Evolutionary conservation across 2,113 vertebrate species (phyloP), one percentile per base, ranked within the genome.

Genomic region (Petrocephalus microphthalmus): DNA sequence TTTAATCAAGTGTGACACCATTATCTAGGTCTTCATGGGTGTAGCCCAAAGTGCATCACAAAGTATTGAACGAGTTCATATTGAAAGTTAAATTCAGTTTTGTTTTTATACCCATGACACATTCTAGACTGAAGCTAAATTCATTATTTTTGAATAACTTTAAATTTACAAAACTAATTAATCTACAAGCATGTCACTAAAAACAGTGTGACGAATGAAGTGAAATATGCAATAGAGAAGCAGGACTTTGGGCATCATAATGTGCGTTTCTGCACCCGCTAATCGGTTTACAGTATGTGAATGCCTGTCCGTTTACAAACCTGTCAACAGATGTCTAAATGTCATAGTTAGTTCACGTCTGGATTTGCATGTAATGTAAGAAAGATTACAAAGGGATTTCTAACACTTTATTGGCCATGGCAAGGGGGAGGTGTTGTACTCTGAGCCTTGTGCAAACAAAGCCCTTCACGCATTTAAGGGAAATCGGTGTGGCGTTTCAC

Each of bases 1-100:
- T 85, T 85, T 85, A 85, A 85, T 84, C 82, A 84, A 52, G 82
- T 51, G 11, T 84, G 47, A 84, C 82, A 19, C 19, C 52, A 53
- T 37, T 54, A 56, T 54, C 84, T 17, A 42, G 84, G 84, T 49
- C 51, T 54, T 33, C 29, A 37, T 33, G 25, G 49, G 25, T 33
- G n/a, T 33, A 37, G 84, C 22, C 19, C 51, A 19, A 49, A 85
- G 84, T 54, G 82, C n/a, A 53, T 6, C 52, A 56, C 52, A 54
- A 54, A 33, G 52, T 29, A 17, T 85, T 54, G 54, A 85, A 33
- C 29, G n/a, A 15, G 15, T 54, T 33, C 52, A 22, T 25, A 25
- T 49, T 85, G 29, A 33, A 33, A 33, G 33, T 54, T 54, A 29
- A 54, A 54, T 33, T 85, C 15, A 47, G 25, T 29, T 37, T 54